These are phyloP conservation scores for Dusona sp. DNA, from an alignment of 2,888 invertebrate species.

Conservation along the genomic window DNA sequence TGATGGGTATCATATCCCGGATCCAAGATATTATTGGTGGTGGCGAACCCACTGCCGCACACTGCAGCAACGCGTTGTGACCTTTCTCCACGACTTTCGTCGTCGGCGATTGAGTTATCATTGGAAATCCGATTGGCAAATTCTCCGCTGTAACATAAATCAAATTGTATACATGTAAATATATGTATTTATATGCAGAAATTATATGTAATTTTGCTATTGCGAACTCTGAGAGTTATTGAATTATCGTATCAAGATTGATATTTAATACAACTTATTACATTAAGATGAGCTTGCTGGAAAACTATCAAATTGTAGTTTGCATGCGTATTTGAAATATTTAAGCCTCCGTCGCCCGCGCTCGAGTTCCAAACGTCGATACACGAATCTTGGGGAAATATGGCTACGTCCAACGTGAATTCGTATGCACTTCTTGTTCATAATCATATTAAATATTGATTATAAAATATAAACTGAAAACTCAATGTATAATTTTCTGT, in stretches of 20 bases:
- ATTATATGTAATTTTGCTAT: not conserved
- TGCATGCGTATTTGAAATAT: too few species aligned
- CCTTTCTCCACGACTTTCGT: conserved; percentile 98
- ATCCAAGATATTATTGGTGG: conserved; percentile 95
- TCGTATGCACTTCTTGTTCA: too few species aligned
- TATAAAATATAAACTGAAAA: too few species aligned
- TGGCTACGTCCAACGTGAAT: too few species aligned
- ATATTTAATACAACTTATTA: not conserved
- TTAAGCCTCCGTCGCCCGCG: too few species aligned
- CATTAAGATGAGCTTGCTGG: too few species aligned
- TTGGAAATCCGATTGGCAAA: conserved; percentile 96
- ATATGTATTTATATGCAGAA: not conserved
- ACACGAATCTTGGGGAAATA: too few species aligned
- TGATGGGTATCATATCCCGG: conserved; percentile 95
- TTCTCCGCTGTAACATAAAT: conserved; percentile 89
- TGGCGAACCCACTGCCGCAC: conserved; percentile 95
- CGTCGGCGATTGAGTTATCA: conserved; percentile 93
- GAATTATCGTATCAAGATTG: not conserved
- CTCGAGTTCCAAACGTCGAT: too few species aligned
- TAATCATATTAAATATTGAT: too few species aligned
- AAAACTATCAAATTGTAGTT: too few species aligned
- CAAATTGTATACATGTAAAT: not conserved
- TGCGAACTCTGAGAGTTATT: not conserved
- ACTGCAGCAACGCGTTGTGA: conserved; percentile 94
- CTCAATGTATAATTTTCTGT: too few species aligned